Base-by-base conservation (phyloP, 2,797 vertebrate species). In the Etheostoma perlongum region DNA sequence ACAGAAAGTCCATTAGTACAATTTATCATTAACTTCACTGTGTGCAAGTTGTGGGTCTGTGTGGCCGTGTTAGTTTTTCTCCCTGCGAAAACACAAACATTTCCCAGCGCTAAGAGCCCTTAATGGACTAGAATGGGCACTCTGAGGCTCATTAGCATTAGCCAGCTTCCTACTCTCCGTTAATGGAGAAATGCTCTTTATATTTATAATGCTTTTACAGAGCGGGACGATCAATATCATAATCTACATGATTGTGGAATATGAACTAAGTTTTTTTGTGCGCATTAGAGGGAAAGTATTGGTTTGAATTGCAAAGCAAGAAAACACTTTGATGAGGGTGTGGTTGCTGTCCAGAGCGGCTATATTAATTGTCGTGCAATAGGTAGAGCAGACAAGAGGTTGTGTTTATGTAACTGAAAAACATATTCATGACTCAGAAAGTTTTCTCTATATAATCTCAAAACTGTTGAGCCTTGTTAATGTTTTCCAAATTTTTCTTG, bases 161-260 rank as follows among this genome's bases (percentile, higher is more conserved):
- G 91, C 91, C 90, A 88, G 91, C 89, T 94, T 94, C 93, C 91
- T 93, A 87, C 91, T 90, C 77, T 85, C 87, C 86, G 85, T 94
- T 94, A 95, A 94, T 91, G 92, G 89, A 91, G 83, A 91, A 93
- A 91, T 92, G 93, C 93, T 93, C 88, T 93, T 93, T 91, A 92
- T 94, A 94, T 94, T 94, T 94, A 94, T 93, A 94, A 93, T 91
- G 93, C 94, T 94, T 95, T 94, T 93, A 94, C 91, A 90, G 92
- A 77, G 91, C 70, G 54, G 76, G 74, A 72, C 83, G 86, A 94
- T 94, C 93, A 89, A 94, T 94, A 93, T 91, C 90, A 93, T 93
- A 93, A 93, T 94, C 92, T 92, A 92, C 91, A 91, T 86, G 82
- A 90, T 89, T 92, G 93, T 91, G 87, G 92, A 93, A 93, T 94